Evolutionary conservation across 2,797 vertebrate genomes (phyloP).

Genomic region (Dipus sagitta): DNA sequence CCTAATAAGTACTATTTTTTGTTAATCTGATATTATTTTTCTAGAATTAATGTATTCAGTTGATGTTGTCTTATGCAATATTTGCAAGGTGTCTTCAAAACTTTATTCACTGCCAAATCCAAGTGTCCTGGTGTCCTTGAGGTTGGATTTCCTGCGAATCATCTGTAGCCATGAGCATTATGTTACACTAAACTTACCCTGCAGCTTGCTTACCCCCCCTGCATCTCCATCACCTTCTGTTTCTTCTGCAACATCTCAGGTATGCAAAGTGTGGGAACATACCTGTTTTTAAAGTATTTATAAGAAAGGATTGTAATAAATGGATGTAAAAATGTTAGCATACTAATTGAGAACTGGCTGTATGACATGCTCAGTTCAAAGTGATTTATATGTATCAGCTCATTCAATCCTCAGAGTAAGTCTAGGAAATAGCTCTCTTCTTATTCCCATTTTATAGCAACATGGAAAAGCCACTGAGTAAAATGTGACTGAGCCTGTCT

Average conservation of each 20-base stretch:
- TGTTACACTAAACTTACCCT: slow-evolving; percentile 97
- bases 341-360: neutral
- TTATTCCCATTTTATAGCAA: slow-evolving; percentile 6
- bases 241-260: slow-evolving; percentile 98
- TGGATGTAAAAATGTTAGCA: neutral
- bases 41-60: slow-evolving; percentile 15
- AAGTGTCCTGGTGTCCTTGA: slow-evolving; percentile 93
- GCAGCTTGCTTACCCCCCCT: slow-evolving; percentile 96
- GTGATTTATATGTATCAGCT: slow-evolving; percentile 20
- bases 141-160: slow-evolving; percentile 96
- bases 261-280: slow-evolving; percentile 76
- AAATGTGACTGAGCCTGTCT: neutral
- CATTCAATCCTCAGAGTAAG: slow-evolving; percentile 16
- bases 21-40: slow-evolving; percentile 22
- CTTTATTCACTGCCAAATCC: slow-evolving; percentile 94
- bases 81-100: slow-evolving; percentile 94
- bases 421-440: neutral
- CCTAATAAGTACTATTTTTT: neutral
- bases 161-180: slow-evolving; percentile 98
- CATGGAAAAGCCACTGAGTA: slow-evolving; percentile 8
- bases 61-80: slow-evolving; percentile 55
- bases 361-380: neutral
- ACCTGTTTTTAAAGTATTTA: neutral
- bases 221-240: slow-evolving; percentile 98
- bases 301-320: neutral